Conservation (phyloP, 2,797 vertebrate species). For the Mastacembelus armatus region DNA sequence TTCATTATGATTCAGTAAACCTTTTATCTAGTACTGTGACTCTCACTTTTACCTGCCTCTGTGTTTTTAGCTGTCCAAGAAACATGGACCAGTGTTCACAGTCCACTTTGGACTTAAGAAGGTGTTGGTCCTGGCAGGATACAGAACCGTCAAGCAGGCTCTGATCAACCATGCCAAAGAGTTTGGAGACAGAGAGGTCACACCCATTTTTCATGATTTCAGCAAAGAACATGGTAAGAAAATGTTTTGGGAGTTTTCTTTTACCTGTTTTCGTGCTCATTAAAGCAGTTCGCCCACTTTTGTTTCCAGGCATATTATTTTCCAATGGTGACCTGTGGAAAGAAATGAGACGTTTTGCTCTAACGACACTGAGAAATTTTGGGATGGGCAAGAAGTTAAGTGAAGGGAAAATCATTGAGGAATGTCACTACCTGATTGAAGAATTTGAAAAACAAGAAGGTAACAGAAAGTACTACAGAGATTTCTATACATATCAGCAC, state of each 20-base stretch:
- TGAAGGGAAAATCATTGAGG: conserved; percentile 73
- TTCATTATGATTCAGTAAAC: no score
- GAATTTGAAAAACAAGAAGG: conserved; percentile 68
- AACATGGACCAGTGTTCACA: conserved; percentile 69
- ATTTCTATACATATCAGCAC: no score
- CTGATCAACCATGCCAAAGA: conserved; percentile 66
- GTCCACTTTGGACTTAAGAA: conserved; percentile 67
- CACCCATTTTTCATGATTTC: conserved; percentile 55
- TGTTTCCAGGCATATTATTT: conserved; percentile 71
- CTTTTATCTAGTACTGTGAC: no score
- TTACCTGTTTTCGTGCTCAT: not conserved
- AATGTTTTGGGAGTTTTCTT: not conserved
- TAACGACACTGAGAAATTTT: conserved; percentile 73
- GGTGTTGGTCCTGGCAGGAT: conserved; percentile 74
- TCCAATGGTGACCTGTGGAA: conserved; percentile 75
- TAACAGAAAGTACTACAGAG: no score
- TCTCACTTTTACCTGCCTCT: not conserved
- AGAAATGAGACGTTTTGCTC: conserved; percentile 78
- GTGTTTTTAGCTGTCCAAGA: conserved; percentile 64
- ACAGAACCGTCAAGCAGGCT: conserved; percentile 68
- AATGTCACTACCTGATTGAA: conserved; percentile 56
- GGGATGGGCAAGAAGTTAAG: conserved; percentile 76
- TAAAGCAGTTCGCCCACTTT: not conserved
- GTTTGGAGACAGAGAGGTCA: conserved; percentile 65
- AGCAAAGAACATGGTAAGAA: conserved; percentile 48